Evolutionary conservation across 1,140 invertebrate species (phyloP), one percentile per base, ranked within the genome.

Genomic region (Orussus abietinus): DNA sequence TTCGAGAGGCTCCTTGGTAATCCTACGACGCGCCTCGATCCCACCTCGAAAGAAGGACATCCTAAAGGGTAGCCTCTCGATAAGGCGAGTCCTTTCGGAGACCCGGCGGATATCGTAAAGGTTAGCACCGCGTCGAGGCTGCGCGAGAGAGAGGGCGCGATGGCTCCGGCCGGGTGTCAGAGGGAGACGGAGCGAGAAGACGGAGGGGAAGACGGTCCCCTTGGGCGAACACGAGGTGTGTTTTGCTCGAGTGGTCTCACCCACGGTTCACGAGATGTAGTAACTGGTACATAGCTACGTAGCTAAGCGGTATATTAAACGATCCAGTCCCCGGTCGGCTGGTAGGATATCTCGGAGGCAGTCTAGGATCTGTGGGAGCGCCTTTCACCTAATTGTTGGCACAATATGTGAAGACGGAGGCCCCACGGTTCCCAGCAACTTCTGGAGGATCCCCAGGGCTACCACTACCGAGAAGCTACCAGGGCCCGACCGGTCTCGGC

Each of bases 381-480:
- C 69, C 70, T 73, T 73, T 72, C 70, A 73, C 68, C 70, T 67
- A 73, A 72, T 73, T 72, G 69, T 72, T 67, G 60, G 58, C 54
- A 67, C 64, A 72, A 72, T 72, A 73, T 72, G 67, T 66, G 68
- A 73, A 73, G 65, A 65, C 47, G 47, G 49, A 60, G 59, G 56
- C 62, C 55, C 57, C 57, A 54, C 42, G 56, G 66, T 72, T 72
- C 70, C 68, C 68, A 69, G 63, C 61, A 59, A 62, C 57, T 67
- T 61, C 57, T 65, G 62, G 51, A 47, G 56, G 38, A 22, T 43
- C 22, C 13, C 21, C 33, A 15, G 11, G 29, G 20, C 41, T 51
- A 43, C 41, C 20, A n/a, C n/a, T n/a, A n/a, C n/a, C n/a, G n/a
- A n/a, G n/a, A n/a, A n/a, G n/a, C n/a, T n/a, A n/a, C n/a, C n/a